Percentiles rank a stretch among this genome's conserved stretches.
phyloP scores from a whole-genome alignment of 1,140 invertebrate species.

The Physella acuta region DNA sequence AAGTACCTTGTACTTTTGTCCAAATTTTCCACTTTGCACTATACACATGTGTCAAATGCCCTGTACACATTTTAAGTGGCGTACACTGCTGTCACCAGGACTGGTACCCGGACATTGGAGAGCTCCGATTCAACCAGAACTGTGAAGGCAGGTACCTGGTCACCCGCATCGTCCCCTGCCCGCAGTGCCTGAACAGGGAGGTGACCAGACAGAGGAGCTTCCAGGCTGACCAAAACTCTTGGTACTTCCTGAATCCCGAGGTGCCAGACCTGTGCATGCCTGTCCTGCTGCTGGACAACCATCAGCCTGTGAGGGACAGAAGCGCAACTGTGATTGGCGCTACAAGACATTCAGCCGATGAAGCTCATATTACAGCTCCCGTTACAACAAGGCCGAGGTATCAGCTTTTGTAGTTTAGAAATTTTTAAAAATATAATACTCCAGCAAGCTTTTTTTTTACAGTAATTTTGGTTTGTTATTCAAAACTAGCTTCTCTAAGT shows the following conservation, averaged over 20 bases:
- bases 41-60: too few species aligned
- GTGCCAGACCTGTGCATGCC: constrained; percentile 26
- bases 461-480: too few species aligned
- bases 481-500: too few species aligned
- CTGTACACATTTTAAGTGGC: too few species aligned
- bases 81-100: too few species aligned
- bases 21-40: too few species aligned
- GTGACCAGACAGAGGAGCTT: constrained; percentile 21
- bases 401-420: too few species aligned
- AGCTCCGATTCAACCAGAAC: constrained; percentile 90
- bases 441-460: too few species aligned
- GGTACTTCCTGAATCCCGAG: constrained; percentile 32
- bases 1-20: too few species aligned
- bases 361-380: too few species aligned
- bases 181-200: constrained; percentile 67
- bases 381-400: background rate
- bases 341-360: background rate
- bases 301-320: background rate
- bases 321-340: background rate
- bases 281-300: constrained; percentile 14
- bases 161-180: constrained; percentile 91
- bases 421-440: too few species aligned
- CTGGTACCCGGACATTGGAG: constrained; percentile 95
- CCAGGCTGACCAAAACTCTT: constrained; percentile 18
- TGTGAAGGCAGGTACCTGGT: constrained; percentile 94